A percentile compares a stretch with the other conserved stretches of the same genome.
phyloP scores from a whole-genome alignment of 1,140 invertebrate species.

The Holcopasites calliopsidis region DNA sequence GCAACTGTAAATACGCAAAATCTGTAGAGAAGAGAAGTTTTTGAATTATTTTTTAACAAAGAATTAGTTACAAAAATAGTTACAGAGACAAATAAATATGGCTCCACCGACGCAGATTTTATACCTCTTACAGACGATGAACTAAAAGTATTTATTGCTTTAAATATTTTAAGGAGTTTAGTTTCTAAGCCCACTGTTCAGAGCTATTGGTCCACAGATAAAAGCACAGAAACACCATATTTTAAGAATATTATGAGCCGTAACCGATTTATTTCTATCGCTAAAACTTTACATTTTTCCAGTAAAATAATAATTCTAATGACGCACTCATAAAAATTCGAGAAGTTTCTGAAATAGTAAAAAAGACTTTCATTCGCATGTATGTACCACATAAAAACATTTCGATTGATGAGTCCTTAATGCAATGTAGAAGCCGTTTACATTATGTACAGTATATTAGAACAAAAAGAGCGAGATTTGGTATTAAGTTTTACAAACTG shows the following conservation, averaged over 20 bases:
- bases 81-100: constrained; percentile 32
- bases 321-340: constrained; percentile 16
- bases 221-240: constrained; percentile 44
- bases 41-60: constrained; percentile 41
- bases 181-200: not conserved
- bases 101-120: constrained; percentile 5
- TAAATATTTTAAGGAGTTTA: constrained; percentile 28
- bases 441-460: constrained; percentile 34
- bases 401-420: constrained; percentile 37
- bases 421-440: constrained; percentile 32
- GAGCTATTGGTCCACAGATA: constrained; percentile 30
- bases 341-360: constrained; percentile 33
- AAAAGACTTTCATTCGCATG: not conserved
- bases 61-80: constrained; percentile 29
- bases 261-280: not conserved
- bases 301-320: constrained; percentile 10
- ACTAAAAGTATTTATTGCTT: constrained; percentile 35
- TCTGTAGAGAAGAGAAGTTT: constrained; percentile 22
- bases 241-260: constrained; percentile 28
- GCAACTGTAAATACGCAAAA: constrained; percentile 5
- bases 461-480: constrained; percentile 40
- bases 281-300: constrained; percentile 20
- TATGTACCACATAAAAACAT: not conserved
- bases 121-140: not conserved
- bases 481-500: constrained; percentile 40